Percentiles rank a stretch among this genome's conserved stretches.
Evolutionary conservation across 2,888 invertebrate genomes (phyloP).

Genomic region (Epistrophe eligans): DNA sequence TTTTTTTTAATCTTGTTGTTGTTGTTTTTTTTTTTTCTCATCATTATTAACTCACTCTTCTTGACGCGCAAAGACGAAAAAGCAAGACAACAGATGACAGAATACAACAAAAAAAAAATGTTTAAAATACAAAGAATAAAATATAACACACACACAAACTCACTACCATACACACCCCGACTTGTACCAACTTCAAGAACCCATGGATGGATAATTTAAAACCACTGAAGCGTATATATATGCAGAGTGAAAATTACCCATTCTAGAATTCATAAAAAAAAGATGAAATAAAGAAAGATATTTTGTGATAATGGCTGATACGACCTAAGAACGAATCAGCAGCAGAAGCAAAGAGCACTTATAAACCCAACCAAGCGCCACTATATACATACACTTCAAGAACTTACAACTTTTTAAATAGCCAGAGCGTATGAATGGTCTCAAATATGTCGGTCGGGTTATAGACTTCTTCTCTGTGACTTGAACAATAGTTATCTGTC

Average conservation of each 20-base stretch:
- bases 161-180: background rate
- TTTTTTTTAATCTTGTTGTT: conserved; percentile 19
- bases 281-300: conserved; percentile 34
- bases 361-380: conserved; percentile 36
- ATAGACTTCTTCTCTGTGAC: conserved; percentile 44
- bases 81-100: conserved; percentile 74
- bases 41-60: conserved; percentile 75
- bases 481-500: conserved; percentile 65
- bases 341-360: conserved; percentile 28
- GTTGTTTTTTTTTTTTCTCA: conserved; percentile 63
- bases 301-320: conserved; percentile 70
- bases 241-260: conserved; percentile 74
- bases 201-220: conserved; percentile 72
- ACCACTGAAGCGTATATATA: conserved; percentile 75
- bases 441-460: conserved; percentile 12
- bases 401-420: conserved; percentile 29
- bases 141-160: background rate
- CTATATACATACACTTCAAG: conserved; percentile 23
- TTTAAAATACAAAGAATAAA: conserved; percentile 29
- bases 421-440: conserved; percentile 1
- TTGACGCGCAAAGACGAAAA: conserved; percentile 67
- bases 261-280: conserved; percentile 43
- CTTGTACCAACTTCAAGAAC: conserved; percentile 15
- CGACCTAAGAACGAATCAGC: conserved; percentile 68
- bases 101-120: conserved; percentile 19